Conservation (phyloP, 2,113 vertebrate genomes). For the Scartelaos histophorus region DNA sequence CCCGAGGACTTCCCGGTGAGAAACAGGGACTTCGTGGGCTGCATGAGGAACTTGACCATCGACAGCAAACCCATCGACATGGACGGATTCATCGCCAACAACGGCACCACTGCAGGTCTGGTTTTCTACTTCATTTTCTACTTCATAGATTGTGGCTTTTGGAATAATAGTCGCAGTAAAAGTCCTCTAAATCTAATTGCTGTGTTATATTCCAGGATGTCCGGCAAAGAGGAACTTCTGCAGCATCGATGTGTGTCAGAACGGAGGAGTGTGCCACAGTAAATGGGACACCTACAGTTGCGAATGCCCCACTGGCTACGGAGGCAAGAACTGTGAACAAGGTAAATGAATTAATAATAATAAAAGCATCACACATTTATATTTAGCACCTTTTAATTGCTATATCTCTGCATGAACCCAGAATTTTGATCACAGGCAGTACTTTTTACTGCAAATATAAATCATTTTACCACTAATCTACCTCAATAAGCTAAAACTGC, state of each 20-base stretch:
- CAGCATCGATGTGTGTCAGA: conserved; percentile 81
- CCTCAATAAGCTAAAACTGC: no score
- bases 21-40: conserved; percentile 92
- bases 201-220: conserved; percentile 78
- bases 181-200: background rate
- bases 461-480: no score
- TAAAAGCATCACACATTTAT: no score
- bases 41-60: conserved; percentile 92
- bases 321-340: conserved; percentile 96
- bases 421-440: no score
- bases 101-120: conserved; percentile 89
- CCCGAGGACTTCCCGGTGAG: conserved; percentile 93
- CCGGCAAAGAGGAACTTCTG: conserved; percentile 88
- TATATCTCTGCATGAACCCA: no score
- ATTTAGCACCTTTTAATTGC: no score
- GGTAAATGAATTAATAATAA: conserved; percentile 67
- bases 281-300: conserved; percentile 91
- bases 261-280: conserved; percentile 87
- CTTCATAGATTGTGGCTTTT: no score
- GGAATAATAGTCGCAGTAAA: no score
- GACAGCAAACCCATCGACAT: conserved; percentile 89
- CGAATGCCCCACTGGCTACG: conserved; percentile 82
- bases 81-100: conserved; percentile 94
- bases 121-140: no score
- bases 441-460: no score